Base-by-base conservation (phyloP, 64 coral and sea anemone species). In the Montipora foliosa region DNA sequence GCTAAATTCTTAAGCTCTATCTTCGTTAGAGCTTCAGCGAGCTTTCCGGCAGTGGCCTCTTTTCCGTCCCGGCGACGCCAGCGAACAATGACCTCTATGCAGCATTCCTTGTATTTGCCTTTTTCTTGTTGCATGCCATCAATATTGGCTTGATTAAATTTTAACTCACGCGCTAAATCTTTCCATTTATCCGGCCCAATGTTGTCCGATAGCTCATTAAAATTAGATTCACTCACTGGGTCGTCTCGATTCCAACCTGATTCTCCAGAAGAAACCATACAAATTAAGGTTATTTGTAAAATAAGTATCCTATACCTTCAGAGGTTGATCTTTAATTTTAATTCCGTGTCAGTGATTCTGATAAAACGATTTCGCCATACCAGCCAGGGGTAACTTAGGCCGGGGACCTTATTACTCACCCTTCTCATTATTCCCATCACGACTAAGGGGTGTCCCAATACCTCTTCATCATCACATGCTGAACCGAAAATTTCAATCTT, bases 161-260 rank as follows among this genome's bases (percentile, higher is more conserved):
- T 47, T 16, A 78, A 46, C 1, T 11, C 46, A 15, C 75, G 75
- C 3, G 75, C 75, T 37, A 78, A 48, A 3, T 78, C 44, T 48
- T 78, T 78, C 75, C 75, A 78, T n/a, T n/a, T n/a, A n/a, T n/a
- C n/a, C n/a, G 51, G 51, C 46, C 75, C 75, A 48, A 49, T 48
- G 2, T 48, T 46, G 2, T 78, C 75, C 11, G 75, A 8, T 4
- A 78, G 75, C 75, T 25, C 15, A 14, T 49, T 11, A 17, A 78
- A 49, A 15, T 78, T 47, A 49, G 9, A 4, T 37, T 78, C 75
- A 5, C 37, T 50, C 75, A 78, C 12, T 78, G 8, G 9, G 44
- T 78, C 15, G 14, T 47, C 1, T 0, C 0, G 44, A 14, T 78
- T 11, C 75, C 48, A 49, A 49, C 0, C 44, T 3, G 49, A 13